Conservation (phyloP, 2,113 vertebrate species). For the Numenius arquata region DNA sequence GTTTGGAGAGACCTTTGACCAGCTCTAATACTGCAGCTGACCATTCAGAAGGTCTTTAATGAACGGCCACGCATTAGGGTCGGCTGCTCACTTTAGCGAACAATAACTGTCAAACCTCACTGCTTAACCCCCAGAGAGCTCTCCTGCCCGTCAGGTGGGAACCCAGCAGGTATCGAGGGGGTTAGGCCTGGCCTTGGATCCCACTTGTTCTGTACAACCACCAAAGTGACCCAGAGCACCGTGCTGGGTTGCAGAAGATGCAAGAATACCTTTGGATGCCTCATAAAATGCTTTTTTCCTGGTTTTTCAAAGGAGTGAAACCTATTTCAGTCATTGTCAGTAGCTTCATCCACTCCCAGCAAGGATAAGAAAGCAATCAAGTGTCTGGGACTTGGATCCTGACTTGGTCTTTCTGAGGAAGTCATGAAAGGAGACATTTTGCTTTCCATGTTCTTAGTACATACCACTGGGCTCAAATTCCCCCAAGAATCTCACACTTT, state of each 20-base stretch:
- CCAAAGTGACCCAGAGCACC: not conserved
- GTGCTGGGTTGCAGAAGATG: not conserved
- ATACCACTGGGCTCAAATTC: not conserved
- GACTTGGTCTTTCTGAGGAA: not conserved
- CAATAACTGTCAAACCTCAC: not conserved
- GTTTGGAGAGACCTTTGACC: conserved; percentile 71
- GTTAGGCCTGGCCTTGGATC: not conserved
- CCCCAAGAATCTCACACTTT: not conserved
- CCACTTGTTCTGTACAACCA: not conserved
- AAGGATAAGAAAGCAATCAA: not conserved
- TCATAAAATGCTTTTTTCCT: not conserved
- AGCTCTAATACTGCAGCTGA: conserved; percentile 58
- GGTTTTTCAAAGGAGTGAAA: not conserved
- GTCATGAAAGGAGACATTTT: not conserved
- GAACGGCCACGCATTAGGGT: conserved; percentile 35
- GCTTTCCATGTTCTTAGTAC: not conserved
- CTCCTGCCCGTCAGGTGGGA: not conserved
- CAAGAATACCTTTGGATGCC: not conserved
- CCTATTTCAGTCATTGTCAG: not conserved
- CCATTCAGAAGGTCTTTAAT: not conserved
- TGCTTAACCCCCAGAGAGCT: not conserved
- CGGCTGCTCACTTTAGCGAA: conserved; percentile 31
- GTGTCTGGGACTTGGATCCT: not conserved
- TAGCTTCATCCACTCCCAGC: not conserved
- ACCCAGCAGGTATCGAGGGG: not conserved